Percentiles rank a stretch among this genome's conserved stretches.
phyloP scores from a whole-genome alignment of 2,888 invertebrate genomes.

The Catotricha subobsoleta region DNA sequence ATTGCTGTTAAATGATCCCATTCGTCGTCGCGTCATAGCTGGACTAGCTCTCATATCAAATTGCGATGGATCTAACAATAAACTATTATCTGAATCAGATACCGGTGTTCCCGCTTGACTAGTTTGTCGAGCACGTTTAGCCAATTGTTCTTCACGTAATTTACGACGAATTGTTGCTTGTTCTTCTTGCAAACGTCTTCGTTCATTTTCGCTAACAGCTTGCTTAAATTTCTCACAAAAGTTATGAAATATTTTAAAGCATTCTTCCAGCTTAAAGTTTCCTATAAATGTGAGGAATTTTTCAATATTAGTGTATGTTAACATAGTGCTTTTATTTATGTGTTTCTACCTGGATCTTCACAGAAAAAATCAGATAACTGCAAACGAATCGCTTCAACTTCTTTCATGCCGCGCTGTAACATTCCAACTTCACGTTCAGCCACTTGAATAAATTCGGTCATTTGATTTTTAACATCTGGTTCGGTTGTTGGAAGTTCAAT shows the following conservation, averaged over 20 bases:
- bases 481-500: constrained; percentile 59
- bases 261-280: constrained; percentile 93
- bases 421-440: constrained; percentile 63
- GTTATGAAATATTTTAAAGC: constrained; percentile 71
- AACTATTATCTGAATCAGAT: constrained; percentile 53
- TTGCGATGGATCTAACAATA: constrained; percentile 56
- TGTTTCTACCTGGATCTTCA: constrained; percentile 67
- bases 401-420: constrained; percentile 60
- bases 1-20: constrained; percentile 45
- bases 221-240: constrained; percentile 78
- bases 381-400: constrained; percentile 60
- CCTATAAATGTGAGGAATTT: too few relatives aligned
- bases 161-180: constrained; percentile 63
- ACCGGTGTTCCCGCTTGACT: constrained; percentile 52
- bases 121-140: constrained; percentile 40
- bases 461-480: constrained; percentile 67
- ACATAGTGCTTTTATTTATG: too few relatives aligned
- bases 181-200: constrained; percentile 65
- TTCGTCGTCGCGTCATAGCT: constrained; percentile 41
- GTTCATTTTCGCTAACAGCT: constrained; percentile 69
- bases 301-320: too few relatives aligned
- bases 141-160: constrained; percentile 53
- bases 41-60: constrained; percentile 59
- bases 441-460: constrained; percentile 62
- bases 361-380: constrained; percentile 86